phyloP scores from a whole-genome alignment of 2,797 vertebrate species.

The Tarsius wallacei region DNA sequence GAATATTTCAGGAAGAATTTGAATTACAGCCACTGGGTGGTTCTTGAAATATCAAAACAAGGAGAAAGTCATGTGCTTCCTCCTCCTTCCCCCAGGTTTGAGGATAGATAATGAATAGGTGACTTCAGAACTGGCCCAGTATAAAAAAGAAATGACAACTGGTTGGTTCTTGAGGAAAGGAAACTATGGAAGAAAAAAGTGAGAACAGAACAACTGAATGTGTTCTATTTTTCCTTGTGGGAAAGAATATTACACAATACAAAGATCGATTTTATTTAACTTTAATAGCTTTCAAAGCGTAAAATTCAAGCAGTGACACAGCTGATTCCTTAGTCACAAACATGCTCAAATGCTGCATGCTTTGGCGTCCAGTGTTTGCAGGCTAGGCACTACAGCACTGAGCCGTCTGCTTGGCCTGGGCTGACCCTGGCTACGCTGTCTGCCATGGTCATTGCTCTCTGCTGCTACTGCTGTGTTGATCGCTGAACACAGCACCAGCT shows the following conservation, averaged over 20 bases:
- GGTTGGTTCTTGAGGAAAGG: conserved; percentile 26
- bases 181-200: background rate
- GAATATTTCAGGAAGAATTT: conserved; percentile 66
- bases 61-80: conserved; percentile 49
- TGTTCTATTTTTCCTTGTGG: conserved; percentile 50
- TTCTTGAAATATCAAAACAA: conserved; percentile 75
- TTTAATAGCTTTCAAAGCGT: conserved; percentile 23
- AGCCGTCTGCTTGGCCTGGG: background rate
- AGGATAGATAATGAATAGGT: conserved; percentile 56
- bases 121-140: conserved; percentile 67
- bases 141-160: background rate
- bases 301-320: background rate
- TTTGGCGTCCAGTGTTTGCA: background rate
- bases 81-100: background rate
- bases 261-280: conserved; percentile 40
- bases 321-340: background rate
- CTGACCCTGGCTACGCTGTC: background rate
- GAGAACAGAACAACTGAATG: background rate
- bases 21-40: conserved; percentile 48
- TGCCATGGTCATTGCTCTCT: background rate
- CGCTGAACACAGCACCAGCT: too few species aligned
- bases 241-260: conserved; percentile 29
- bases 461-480: too few species aligned
- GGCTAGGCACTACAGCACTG: accelerated
- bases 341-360: background rate